Conservation (phyloP, 2,113 vertebrate species). For the Burhinus bistriatus region DNA sequence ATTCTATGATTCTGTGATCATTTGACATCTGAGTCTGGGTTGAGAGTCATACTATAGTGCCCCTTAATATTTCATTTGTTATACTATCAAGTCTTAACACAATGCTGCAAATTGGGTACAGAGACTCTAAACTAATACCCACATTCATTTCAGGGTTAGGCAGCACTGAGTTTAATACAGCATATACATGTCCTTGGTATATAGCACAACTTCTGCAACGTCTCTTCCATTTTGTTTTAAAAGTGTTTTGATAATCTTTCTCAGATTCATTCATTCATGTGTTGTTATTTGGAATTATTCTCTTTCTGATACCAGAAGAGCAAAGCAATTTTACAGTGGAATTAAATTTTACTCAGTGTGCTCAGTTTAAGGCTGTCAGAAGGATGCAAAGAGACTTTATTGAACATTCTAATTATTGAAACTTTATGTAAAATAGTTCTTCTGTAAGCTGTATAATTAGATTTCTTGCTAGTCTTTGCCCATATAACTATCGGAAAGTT, state of each 20-base stretch:
- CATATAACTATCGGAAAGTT: not conserved
- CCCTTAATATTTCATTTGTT: not conserved
- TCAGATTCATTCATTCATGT: not conserved
- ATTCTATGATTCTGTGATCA: no score
- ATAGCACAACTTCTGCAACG: not conserved
- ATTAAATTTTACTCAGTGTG: not conserved
- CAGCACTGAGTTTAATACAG: not conserved
- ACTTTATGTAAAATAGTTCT: not conserved
- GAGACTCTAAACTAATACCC: not conserved
- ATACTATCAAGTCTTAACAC: not conserved
- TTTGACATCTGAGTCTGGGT: not conserved
- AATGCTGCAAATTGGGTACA: not conserved
- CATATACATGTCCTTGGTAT: not conserved
- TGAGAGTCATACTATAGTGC: not conserved
- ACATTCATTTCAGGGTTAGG: not conserved
- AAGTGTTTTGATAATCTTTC: not conserved
- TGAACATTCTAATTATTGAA: not conserved
- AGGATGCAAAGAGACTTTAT: not conserved
- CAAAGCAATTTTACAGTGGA: not conserved
- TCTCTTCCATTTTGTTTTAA: not conserved
- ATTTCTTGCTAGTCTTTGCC: not conserved
- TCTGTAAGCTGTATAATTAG: not conserved
- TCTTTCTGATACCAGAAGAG: not conserved
- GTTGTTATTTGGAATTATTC: not conserved
- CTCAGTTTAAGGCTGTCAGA: not conserved